Percentiles rank a stretch among this genome's conserved stretches.
phyloP scores from a whole-genome alignment of 2,888 invertebrate genomes.

The Rhingia rostrata region DNA sequence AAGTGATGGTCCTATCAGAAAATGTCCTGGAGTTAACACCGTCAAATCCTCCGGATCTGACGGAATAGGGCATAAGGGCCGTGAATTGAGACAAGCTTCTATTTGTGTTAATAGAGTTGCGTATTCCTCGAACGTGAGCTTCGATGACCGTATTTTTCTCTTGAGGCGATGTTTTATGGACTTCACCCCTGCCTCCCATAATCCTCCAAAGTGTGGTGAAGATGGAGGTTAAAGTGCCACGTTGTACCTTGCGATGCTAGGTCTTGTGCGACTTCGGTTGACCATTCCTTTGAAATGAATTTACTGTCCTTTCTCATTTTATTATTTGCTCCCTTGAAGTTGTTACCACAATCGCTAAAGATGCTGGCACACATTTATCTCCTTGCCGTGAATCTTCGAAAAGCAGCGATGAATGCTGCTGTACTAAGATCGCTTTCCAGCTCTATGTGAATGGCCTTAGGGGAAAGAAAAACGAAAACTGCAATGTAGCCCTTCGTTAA shows the following conservation, averaged over 20 bases:
- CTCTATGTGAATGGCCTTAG: slow-evolving; percentile 27
- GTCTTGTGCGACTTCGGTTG: background rate
- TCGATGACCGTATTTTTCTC: background rate
- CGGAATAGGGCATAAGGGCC: background rate
- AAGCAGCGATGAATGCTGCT: background rate
- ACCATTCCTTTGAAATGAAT: background rate
- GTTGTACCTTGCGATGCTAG: background rate
- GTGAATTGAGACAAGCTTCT: slow-evolving; percentile 12
- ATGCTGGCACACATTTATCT: too few species aligned
- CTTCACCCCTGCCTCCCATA: slow-evolving; percentile 17
- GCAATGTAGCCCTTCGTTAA: background rate
- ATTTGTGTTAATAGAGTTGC: slow-evolving; percentile 28
- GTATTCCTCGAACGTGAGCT: slow-evolving; percentile 12
- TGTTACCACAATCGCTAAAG: too few species aligned
- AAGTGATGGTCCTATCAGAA: slow-evolving; percentile 29
- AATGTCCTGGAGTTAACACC: slow-evolving; percentile 24
- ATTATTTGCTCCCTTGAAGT: slow-evolving; percentile 10
- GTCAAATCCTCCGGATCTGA: background rate
- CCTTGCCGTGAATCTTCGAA: too few species aligned
- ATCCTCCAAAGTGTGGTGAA: slow-evolving; percentile 8
- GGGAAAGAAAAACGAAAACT: slow-evolving; percentile 6
- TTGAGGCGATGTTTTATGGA: slow-evolving; percentile 3
- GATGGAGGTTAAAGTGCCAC: slow-evolving; percentile 1
- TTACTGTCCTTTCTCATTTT: background rate
- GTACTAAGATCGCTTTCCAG: slow-evolving; percentile 4